Percentiles rank a stretch among this genome's conserved stretches.
Conservation (phyloP, 2,113 vertebrate species). For the Sinosuthora webbiana region DNA sequence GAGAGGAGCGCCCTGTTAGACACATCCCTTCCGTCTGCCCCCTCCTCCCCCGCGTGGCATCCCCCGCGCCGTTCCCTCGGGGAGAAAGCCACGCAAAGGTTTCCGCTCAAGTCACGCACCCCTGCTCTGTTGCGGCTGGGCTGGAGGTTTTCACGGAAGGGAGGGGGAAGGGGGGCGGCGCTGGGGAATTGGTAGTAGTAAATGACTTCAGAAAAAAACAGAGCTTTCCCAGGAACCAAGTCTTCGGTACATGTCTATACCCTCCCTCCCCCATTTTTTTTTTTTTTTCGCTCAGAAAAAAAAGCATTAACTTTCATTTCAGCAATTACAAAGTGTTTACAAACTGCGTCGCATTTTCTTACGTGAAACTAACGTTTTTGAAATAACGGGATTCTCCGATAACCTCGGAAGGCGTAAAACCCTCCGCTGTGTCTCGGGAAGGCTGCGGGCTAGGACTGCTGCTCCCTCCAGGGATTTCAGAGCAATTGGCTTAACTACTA, state of each 20-base stretch:
- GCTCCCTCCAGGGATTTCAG: conserved; percentile 42
- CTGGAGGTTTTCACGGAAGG: neutral
- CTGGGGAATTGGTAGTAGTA: conserved; percentile 2
- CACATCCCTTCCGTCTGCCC: neutral
- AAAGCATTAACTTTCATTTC: neutral
- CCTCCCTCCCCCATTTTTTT: neutral
- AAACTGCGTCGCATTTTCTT: neutral
- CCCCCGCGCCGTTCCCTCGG: neutral
- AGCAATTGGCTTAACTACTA: conserved; percentile 64
- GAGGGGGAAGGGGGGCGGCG: neutral
- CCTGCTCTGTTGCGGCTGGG: neutral
- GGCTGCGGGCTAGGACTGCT: neutral
- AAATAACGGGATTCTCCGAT: conserved; percentile 27
- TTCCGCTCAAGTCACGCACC: conserved; percentile 21
- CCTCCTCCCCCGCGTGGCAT: neutral
- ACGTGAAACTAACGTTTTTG: conserved; percentile 1
- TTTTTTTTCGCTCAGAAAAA: neutral
- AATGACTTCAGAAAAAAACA: conserved; percentile 1
- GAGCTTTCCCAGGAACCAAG: neutral
- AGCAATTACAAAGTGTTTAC: conserved; percentile 1
- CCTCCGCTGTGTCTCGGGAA: neutral
- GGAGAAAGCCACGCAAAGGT: conserved; percentile 13
- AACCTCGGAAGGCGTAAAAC: neutral
- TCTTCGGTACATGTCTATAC: neutral
- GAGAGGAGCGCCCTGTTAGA: neutral